phyloP scores from a whole-genome alignment of 2,113 vertebrate genomes.

The Trogon melanurus region DNA sequence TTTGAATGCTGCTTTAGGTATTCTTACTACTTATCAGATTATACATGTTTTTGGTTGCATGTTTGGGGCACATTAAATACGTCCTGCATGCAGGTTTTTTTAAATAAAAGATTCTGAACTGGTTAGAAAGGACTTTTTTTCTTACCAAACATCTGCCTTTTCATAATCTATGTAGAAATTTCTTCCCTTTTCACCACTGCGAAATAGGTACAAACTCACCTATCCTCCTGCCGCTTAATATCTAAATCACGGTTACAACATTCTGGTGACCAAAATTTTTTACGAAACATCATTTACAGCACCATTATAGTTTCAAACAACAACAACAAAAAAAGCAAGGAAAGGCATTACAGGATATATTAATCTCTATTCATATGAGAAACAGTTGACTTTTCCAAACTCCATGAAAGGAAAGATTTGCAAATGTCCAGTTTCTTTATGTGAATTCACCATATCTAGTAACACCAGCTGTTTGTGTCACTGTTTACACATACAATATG shows the following conservation, averaged over 20 bases:
- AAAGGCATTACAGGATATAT: background rate
- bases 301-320: background rate
- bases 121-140: background rate
- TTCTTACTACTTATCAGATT: background rate
- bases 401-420: background rate
- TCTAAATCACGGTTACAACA: background rate
- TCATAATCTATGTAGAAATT: background rate
- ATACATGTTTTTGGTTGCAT: background rate
- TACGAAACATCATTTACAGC: background rate
- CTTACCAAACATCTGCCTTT: background rate
- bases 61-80: background rate
- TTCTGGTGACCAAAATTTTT: background rate
- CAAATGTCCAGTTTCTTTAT: slow-evolving; percentile 4
- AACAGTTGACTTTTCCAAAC: background rate
- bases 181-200: background rate
- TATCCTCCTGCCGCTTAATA: background rate
- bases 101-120: background rate
- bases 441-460: slow-evolving; percentile 30
- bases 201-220: background rate
- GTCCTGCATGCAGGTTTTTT: background rate
- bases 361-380: background rate
- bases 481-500: background rate
- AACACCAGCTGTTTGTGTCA: slow-evolving; percentile 26
- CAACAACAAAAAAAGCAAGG: background rate
- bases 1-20: background rate